Percentiles rank a stretch among this genome's conserved stretches.
These are phyloP conservation scores for Pseudorasbora parva DNA, from an alignment of 2,113 vertebrate genomes.

Conservation along the genomic window DNA sequence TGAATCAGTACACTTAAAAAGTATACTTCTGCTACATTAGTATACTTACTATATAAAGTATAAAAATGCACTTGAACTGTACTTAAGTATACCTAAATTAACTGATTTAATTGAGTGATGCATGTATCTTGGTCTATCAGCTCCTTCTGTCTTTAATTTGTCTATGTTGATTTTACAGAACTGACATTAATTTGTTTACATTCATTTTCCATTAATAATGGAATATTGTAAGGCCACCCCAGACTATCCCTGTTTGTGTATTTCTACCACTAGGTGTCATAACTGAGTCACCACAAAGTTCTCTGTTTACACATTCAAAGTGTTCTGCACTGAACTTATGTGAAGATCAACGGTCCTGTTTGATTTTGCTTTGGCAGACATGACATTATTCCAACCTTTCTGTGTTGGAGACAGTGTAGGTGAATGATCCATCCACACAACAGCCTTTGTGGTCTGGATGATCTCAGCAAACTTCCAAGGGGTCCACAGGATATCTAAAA, in stretches of 20 bases:
- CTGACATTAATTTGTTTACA: not conserved
- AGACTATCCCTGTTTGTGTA: not conserved
- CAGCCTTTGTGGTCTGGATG: not conserved
- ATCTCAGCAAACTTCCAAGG: not conserved
- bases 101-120: no score
- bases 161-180: not conserved
- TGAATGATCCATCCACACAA: not conserved
- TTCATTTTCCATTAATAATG: not conserved
- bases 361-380: not conserved
- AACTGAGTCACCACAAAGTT: conserved; percentile 30
- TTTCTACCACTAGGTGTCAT: conserved; percentile 34
- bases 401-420: not conserved
- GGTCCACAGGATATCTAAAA: not conserved
- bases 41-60: no score
- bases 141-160: not conserved
- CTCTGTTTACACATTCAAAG: not conserved
- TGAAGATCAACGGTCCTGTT: not conserved
- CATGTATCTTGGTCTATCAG: not conserved
- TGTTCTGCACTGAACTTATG: not conserved
- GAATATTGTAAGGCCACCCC: not conserved
- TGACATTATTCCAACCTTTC: not conserved
- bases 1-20: no score
- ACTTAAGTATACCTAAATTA: no score
- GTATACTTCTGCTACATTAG: no score
- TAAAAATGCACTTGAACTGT: no score